Percentiles rank a stretch among this genome's conserved stretches.
Conservation (phyloP, 2,113 vertebrate genomes). For the Oryzias woworae region DNA sequence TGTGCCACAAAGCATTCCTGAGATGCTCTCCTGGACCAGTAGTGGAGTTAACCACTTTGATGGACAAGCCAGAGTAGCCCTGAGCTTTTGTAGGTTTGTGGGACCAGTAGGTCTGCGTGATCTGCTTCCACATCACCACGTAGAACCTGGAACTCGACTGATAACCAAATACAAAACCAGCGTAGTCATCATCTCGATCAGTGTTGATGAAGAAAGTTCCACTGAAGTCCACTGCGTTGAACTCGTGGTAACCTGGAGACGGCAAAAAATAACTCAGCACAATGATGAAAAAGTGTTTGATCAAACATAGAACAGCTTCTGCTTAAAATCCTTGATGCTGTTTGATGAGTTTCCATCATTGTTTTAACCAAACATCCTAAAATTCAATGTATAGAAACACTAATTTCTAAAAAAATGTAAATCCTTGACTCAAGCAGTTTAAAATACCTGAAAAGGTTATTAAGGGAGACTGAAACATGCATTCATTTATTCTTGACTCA, state of each 20-base stretch:
- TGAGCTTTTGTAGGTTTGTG: slow-evolving; percentile 93
- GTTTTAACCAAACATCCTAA: too few species aligned
- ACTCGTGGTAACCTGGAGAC: slow-evolving; percentile 90
- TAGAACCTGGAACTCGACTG: slow-evolving; percentile 99
- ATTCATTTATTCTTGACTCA: too few species aligned
- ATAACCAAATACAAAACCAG: slow-evolving; percentile 97
- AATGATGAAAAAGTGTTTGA: neutral
- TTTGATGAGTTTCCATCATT: too few species aligned
- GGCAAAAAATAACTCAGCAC: neutral
- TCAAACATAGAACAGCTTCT: too few species aligned
- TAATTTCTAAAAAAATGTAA: too few species aligned
- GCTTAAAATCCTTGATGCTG: too few species aligned
- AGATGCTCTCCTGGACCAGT: slow-evolving; percentile 96
- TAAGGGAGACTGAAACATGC: too few species aligned
- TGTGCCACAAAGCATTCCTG: slow-evolving; percentile 98
- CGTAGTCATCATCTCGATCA: slow-evolving; percentile 96
- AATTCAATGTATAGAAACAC: too few species aligned
- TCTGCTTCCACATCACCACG: slow-evolving; percentile 99
- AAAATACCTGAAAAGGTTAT: too few species aligned
- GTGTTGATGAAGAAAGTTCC: slow-evolving; percentile 99
- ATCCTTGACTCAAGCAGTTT: too few species aligned
- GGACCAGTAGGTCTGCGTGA: slow-evolving; percentile 98
- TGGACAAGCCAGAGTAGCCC: slow-evolving; percentile 95
- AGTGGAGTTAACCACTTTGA: slow-evolving; percentile 98
- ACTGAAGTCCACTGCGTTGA: slow-evolving; percentile 97